Evolutionary conservation across 2,888 invertebrate species (phyloP).

Genomic region (Agriopis aurantiaria): DNA sequence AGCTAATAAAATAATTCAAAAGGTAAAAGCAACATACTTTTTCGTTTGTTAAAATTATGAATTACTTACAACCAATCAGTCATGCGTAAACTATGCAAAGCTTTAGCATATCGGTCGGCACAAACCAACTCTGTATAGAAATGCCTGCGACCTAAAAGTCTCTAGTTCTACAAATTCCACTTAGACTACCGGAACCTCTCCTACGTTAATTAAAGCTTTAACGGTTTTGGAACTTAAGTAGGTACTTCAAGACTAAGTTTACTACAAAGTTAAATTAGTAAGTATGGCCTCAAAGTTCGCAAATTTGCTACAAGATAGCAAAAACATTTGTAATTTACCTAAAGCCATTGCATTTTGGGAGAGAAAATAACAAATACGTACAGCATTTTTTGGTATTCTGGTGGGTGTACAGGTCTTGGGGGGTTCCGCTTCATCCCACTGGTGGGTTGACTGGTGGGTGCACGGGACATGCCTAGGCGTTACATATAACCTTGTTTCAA

Average conservation of each 20-base stretch:
- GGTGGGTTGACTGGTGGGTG: too few relatives aligned
- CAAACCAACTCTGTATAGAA: not conserved
- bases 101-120: not conserved
- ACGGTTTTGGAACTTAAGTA: not conserved
- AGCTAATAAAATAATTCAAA: too few relatives aligned
- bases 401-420: too few relatives aligned
- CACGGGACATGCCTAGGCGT: too few relatives aligned
- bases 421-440: too few relatives aligned
- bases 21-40: too few relatives aligned
- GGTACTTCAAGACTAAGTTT: not conserved
- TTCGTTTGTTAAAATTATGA: too few relatives aligned
- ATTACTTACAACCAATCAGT: too few relatives aligned
- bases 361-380: not conserved
- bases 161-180: not conserved
- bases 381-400: too few relatives aligned
- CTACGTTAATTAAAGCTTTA: conserved; percentile 1
- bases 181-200: not conserved
- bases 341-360: not conserved
- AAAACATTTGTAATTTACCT: too few relatives aligned
- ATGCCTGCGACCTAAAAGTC: not conserved
- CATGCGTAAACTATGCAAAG: too few relatives aligned
- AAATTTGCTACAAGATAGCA: not conserved
- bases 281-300: not conserved
- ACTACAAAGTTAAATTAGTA: not conserved
- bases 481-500: too few relatives aligned